Conservation (phyloP, 2,888 invertebrate genomes). For the Drosophila paramelanica region DNA sequence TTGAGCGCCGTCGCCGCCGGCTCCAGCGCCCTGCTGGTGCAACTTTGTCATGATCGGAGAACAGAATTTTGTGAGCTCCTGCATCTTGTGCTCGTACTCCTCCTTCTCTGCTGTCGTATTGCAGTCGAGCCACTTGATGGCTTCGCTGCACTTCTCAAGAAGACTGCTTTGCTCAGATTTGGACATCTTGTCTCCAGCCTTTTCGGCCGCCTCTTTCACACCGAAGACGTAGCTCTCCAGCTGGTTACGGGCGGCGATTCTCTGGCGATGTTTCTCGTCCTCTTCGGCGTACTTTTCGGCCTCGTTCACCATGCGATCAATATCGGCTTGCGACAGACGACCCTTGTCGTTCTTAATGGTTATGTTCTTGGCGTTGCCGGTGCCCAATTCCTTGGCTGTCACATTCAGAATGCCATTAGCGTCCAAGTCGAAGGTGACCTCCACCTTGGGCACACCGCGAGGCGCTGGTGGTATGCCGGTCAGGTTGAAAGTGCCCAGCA, state of each 20-base stretch:
- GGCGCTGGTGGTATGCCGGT: slow-evolving; percentile 98
- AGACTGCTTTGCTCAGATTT: slow-evolving; percentile 39
- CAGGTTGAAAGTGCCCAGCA: slow-evolving; percentile 97
- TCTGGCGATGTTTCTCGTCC: slow-evolving; percentile 89
- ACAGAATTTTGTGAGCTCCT: slow-evolving; percentile 82
- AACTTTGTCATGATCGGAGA: slow-evolving; percentile 59
- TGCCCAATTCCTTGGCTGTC: slow-evolving; percentile 89
- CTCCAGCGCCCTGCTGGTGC: slow-evolving; percentile 65
- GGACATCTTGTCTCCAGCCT: slow-evolving; percentile 86
- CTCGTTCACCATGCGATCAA: slow-evolving; percentile 91
- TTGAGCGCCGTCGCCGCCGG: slow-evolving; percentile 87
- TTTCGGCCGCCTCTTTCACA: slow-evolving; percentile 89
- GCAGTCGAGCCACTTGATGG: slow-evolving; percentile 90
- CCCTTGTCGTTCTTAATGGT: slow-evolving; percentile 94
- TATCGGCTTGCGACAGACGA: slow-evolving; percentile 91
- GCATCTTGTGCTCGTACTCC: slow-evolving; percentile 88
- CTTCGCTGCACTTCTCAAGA: slow-evolving; percentile 86
- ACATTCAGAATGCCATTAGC: slow-evolving; percentile 98
- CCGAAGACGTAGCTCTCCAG: slow-evolving; percentile 89
- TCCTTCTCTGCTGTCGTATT: slow-evolving; percentile 91
- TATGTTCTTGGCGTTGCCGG: slow-evolving; percentile 90
- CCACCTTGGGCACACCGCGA: slow-evolving; percentile 94
- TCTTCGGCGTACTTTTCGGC: slow-evolving; percentile 91
- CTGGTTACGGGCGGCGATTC: slow-evolving; percentile 89
- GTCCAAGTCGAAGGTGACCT: slow-evolving; percentile 92